phyloP scores from a whole-genome alignment of 2,113 vertebrate genomes.

The Microtus richardsoni region DNA sequence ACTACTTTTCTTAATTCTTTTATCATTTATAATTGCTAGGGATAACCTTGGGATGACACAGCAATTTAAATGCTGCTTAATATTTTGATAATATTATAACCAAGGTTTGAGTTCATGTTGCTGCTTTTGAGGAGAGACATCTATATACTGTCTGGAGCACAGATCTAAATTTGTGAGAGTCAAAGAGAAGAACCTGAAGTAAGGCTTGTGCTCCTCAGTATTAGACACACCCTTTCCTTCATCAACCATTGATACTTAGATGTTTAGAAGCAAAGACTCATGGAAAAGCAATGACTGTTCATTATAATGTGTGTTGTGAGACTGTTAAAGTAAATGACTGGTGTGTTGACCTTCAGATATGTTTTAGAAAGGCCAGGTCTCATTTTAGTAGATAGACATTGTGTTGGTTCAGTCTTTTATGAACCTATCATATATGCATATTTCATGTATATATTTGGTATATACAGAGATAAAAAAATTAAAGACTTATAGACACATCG shows the following conservation, averaged over 20 bases:
- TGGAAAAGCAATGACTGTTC: neutral
- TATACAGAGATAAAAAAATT: neutral
- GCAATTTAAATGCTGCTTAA: neutral
- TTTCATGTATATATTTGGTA: neutral
- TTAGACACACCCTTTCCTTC: neutral
- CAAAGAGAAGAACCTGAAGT: neutral
- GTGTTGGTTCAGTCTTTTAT: neutral
- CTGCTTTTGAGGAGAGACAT: neutral
- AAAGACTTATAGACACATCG: constrained; percentile 14
- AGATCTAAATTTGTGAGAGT: constrained; percentile 17
- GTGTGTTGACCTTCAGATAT: neutral
- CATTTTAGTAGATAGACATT: neutral
- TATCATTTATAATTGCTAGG: constrained; percentile 4
- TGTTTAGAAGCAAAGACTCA: neutral
- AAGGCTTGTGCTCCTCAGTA: neutral
- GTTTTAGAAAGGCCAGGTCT: neutral
- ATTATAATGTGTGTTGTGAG: neutral
- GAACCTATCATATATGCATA: neutral
- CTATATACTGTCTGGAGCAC: neutral
- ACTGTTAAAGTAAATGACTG: neutral
- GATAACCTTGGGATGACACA: neutral
- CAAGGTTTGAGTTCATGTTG: neutral
- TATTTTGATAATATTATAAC: constrained; percentile 31
- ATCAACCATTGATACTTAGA: neutral
- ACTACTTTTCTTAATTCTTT: neutral